Evolutionary conservation across 2,888 invertebrate genomes (phyloP), one percentile per base, ranked within the genome.

Genomic region (Crossocerus cetratus): DNA sequence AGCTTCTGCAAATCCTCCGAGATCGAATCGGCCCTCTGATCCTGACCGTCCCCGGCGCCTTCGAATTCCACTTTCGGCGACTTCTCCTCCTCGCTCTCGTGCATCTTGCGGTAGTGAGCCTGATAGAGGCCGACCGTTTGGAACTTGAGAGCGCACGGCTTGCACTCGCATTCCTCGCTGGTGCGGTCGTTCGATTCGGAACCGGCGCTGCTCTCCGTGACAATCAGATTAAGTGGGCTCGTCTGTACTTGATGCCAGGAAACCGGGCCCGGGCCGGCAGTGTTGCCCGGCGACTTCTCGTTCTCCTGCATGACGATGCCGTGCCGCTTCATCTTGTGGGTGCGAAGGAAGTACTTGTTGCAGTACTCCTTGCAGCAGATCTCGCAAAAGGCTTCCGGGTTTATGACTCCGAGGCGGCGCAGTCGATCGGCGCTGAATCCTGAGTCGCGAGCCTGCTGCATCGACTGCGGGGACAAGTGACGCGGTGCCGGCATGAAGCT

Each of bases 251-350:
- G 83, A 89, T 92, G 90, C 89, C 91, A 91, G 4, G 84, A 84
- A 18, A 83, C 74, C 5, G 84, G 81, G 2, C 84, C 80, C n/a
- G n/a, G n/a, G 32, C 32, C 32, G 1, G 81, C 86, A 0, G 86
- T 82, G 59, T 86, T 90, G 16, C 90, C 90, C 67, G 91, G 91
- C 5, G 87, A 85, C 89, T 92, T 83, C 82, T 95, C 93, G 88
- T 94, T 92, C 81, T 93, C 91, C 1, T 93, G 93, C 65, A 94
- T 91, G 76, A 92, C 93, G 44, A 98, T 94, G 0, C 98, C 98
- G 90, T 99, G 98, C n/a, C 96, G 93, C 89, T 97, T 96, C 91
- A 96, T 94, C 87, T 98, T 97, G 91, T 99, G 99, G 59, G 97
- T 96, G 65, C 96, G 93, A 55, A 99, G 92, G 87, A 98, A 98